Percentiles rank a stretch among this genome's conserved stretches.
Conservation (phyloP, 2,113 vertebrate species). For the Otocyon megalotis region DNA sequence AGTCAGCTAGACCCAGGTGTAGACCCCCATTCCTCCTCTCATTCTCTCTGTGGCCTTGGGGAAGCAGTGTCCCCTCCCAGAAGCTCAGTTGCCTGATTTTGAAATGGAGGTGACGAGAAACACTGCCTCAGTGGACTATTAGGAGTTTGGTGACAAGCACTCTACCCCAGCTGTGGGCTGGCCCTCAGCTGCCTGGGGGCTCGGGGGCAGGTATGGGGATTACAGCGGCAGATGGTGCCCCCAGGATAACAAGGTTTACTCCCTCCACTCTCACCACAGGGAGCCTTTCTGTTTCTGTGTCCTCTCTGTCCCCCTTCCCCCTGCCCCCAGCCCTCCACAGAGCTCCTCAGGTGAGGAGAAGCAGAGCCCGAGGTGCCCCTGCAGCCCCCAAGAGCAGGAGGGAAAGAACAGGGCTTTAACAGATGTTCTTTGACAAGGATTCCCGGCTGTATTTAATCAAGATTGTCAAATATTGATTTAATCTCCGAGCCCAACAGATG, state of each 20-base stretch:
- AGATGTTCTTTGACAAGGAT: slow-evolving; percentile 76
- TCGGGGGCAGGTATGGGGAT: background rate
- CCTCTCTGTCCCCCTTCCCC: background rate
- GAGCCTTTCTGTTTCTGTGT: background rate
- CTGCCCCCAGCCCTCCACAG: background rate
- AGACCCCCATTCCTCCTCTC: background rate
- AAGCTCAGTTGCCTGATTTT: background rate
- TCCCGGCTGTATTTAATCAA: slow-evolving; percentile 81
- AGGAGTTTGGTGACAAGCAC: background rate
- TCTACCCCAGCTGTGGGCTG: background rate
- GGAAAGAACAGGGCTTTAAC: slow-evolving; percentile 52
- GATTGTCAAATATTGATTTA: slow-evolving; percentile 81
- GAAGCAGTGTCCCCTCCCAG: background rate
- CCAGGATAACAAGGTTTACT: background rate
- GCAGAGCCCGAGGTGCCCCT: background rate
- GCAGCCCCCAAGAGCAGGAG: background rate
- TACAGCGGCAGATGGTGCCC: background rate
- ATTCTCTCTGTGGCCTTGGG: background rate
- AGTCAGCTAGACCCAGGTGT: background rate
- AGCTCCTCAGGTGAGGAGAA: slow-evolving; percentile 12
- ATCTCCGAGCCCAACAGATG: slow-evolving; percentile 74
- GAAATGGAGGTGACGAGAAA: background rate
- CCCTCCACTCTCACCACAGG: background rate
- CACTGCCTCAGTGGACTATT: background rate
- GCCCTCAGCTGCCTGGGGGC: background rate